These are phyloP conservation scores for Coelinius sp. DNA, from an alignment of 2,888 invertebrate species.

Conservation along the genomic window DNA sequence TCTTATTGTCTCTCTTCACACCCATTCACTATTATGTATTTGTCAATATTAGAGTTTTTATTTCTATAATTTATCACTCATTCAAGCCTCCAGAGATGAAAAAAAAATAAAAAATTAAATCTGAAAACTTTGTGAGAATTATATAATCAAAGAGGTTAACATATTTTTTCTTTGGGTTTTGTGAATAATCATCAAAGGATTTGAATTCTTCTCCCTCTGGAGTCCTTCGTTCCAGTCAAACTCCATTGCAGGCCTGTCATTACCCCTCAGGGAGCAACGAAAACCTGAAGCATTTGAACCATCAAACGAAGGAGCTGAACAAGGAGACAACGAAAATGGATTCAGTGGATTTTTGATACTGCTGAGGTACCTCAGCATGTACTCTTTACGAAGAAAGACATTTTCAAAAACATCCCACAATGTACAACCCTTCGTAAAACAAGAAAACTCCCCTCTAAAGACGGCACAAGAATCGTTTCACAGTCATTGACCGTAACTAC, in stretches of 20 bases:
- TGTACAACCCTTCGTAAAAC: slow-evolving; percentile 1
- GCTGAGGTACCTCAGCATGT: neutral
- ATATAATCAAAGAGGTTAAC: neutral
- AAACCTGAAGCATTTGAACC: neutral
- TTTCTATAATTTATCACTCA: too few species aligned
- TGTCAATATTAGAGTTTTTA: neutral
- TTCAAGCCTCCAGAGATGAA: neutral
- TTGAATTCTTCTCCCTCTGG: slow-evolving; percentile 6
- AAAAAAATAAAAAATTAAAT: neutral
- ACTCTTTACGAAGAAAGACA: slow-evolving; percentile 29
- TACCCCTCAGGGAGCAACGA: slow-evolving; percentile 27
- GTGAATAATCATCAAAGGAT: slow-evolving; percentile 8
- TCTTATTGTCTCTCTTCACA: neutral
- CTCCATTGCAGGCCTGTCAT: slow-evolving; percentile 21
- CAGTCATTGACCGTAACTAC: slow-evolving; percentile 69
- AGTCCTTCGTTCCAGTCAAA: slow-evolving; percentile 3
- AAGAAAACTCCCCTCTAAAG: slow-evolving; percentile 30
- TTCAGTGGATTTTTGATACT: slow-evolving; percentile 10
- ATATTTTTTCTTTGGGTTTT: neutral
- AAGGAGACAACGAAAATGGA: slow-evolving; percentile 18
- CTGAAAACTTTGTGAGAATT: too few species aligned
- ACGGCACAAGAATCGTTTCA: slow-evolving; percentile 60
- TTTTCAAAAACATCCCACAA: slow-evolving; percentile 23
- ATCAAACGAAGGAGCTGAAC: neutral
- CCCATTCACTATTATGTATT: neutral